Conservation (phyloP, 2,113 vertebrate species). For the Oxyura jamaicensis region DNA sequence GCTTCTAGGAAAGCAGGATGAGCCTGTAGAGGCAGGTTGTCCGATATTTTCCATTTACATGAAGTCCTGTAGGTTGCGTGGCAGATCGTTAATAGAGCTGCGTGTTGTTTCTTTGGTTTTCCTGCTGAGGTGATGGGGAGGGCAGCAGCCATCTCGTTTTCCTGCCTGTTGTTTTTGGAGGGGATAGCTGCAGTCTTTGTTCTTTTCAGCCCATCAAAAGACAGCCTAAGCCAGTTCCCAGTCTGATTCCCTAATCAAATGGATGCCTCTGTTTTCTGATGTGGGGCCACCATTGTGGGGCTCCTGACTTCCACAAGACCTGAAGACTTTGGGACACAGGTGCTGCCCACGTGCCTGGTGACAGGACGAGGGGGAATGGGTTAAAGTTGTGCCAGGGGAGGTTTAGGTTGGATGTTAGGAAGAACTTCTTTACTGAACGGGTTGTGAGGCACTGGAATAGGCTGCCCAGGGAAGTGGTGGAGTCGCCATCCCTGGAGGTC, state of each 20-base stretch:
- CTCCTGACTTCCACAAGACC: neutral
- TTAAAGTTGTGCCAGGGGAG: too few species aligned
- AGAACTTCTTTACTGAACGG: too few species aligned
- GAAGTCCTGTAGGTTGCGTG: neutral
- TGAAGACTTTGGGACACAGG: neutral
- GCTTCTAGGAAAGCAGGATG: neutral
- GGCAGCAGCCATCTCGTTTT: constrained; percentile 11
- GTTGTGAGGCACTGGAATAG: too few species aligned
- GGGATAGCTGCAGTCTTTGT: neutral
- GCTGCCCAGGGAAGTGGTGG: too few species aligned
- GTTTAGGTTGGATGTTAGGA: too few species aligned
- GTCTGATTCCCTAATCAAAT: neutral
- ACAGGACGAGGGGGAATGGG: too few species aligned
- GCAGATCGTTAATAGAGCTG: neutral
- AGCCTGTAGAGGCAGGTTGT: neutral
- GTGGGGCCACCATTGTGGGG: rapidly evolving
- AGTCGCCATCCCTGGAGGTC: too few species aligned
- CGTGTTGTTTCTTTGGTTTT: neutral
- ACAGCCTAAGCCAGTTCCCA: neutral
- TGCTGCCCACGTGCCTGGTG: too few species aligned
- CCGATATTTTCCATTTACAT: neutral
- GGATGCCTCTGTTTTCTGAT: neutral
- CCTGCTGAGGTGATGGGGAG: neutral
- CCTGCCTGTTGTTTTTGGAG: constrained; percentile 1
- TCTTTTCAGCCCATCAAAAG: neutral